Conservation (phyloP, 2,113 vertebrate genomes). For the Nerophis lumbriciformis region DNA sequence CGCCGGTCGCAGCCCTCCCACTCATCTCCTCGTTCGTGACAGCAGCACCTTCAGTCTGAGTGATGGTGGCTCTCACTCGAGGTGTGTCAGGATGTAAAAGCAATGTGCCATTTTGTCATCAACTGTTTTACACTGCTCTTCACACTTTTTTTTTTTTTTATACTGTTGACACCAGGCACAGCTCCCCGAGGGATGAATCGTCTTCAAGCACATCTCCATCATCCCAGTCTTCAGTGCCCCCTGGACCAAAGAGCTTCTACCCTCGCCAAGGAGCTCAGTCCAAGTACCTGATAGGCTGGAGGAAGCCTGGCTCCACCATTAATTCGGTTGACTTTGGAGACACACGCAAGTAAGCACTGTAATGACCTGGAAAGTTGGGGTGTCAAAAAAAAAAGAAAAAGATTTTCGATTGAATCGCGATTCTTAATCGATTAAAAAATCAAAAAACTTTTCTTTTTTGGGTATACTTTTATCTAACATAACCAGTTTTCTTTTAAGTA, state of each 20-base stretch:
- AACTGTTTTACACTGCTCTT: neutral
- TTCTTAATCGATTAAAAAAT: no score
- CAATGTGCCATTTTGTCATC: neutral
- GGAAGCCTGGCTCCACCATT: slow-evolving; percentile 97
- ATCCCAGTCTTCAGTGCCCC: slow-evolving; percentile 85
- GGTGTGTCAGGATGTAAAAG: slow-evolving; percentile 64
- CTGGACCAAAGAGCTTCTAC: slow-evolving; percentile 95
- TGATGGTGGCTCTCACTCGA: slow-evolving; percentile 83
- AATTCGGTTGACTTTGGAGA: slow-evolving; percentile 99
- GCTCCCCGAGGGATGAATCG: slow-evolving; percentile 90
- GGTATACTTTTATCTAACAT: no score
- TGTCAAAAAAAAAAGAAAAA: no score
- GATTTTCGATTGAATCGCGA: no score
- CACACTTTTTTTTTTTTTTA: slow-evolving; percentile 2
- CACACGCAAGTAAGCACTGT: slow-evolving; percentile 85
- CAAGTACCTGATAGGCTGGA: slow-evolving; percentile 99
- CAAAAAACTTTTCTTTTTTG: no score
- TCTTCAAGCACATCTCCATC: slow-evolving; percentile 76
- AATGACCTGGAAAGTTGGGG: no score
- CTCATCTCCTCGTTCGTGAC: slow-evolving; percentile 85
- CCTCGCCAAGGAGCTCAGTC: slow-evolving; percentile 97
- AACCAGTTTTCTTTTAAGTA: no score
- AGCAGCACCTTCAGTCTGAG: slow-evolving; percentile 88
- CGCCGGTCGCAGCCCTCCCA: slow-evolving; percentile 80
- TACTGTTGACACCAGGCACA: slow-evolving; percentile 86